These are phyloP conservation scores for Tokudaia tokunoshimensis DNA, from an alignment of 2,797 vertebrate genomes.

Conservation along the genomic window DNA sequence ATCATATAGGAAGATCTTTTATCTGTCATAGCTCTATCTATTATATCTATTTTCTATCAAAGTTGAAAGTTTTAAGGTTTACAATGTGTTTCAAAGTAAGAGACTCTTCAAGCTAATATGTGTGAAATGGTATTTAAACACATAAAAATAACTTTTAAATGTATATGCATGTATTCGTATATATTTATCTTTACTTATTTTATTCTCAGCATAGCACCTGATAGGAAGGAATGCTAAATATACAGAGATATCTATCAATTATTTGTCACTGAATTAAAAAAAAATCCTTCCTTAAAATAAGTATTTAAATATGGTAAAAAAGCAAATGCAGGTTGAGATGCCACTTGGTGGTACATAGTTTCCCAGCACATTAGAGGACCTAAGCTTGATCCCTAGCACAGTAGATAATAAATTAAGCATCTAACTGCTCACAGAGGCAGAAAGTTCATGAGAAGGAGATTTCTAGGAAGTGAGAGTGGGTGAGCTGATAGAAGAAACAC, in stretches of 20 bases:
- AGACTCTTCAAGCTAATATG: slow-evolving; percentile 45
- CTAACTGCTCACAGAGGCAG: background rate
- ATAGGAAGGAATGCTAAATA: slow-evolving; percentile 14
- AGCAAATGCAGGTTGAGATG: background rate
- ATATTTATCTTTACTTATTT: slow-evolving; percentile 33
- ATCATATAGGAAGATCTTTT: background rate
- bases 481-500: background rate
- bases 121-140: background rate
- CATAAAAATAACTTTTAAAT: background rate
- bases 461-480: background rate
- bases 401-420: background rate
- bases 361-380: background rate
- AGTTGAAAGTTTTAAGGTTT: slow-evolving; percentile 3
- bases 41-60: background rate
- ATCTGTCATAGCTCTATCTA: background rate
- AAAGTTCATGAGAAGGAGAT: slow-evolving; percentile 32
- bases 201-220: slow-evolving; percentile 13
- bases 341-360: background rate
- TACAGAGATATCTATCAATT: background rate
- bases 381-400: background rate
- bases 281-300: background rate
- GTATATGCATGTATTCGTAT: background rate
- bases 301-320: background rate
- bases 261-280: background rate
- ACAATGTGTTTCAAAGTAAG: background rate